phyloP scores from a whole-genome alignment of 2,113 vertebrate genomes.

The Semicossyphus pulcher region DNA sequence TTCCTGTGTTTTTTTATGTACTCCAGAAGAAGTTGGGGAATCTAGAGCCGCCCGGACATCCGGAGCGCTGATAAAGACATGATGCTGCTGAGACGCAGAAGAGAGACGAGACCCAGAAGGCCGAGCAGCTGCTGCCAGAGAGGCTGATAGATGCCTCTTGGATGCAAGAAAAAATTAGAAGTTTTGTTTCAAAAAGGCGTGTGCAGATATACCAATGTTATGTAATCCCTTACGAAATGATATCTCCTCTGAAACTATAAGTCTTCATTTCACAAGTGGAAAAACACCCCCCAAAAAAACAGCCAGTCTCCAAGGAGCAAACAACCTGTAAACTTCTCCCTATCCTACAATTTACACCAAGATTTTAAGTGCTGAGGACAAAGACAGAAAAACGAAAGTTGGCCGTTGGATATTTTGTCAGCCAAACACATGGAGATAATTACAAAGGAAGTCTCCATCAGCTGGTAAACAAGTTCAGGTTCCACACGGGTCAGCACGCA shows the following conservation, averaged over 20 bases:
- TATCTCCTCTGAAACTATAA: slow-evolving; percentile 1
- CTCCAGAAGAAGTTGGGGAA: slow-evolving; percentile 43
- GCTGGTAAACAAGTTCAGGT: slow-evolving; percentile 9
- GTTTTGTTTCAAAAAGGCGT: slow-evolving; percentile 4
- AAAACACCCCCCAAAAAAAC: background rate
- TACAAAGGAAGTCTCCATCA: slow-evolving; percentile 28
- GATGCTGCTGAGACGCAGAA: slow-evolving; percentile 31
- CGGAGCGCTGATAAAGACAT: slow-evolving; percentile 12
- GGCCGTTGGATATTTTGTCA: slow-evolving; percentile 15
- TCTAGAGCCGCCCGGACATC: slow-evolving; percentile 21
- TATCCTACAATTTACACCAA: slow-evolving; percentile 9
- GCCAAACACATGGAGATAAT: slow-evolving; percentile 47
- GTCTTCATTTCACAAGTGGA: background rate
- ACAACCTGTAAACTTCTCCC: background rate
- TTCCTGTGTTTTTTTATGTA: slow-evolving; percentile 45
- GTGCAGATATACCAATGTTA: background rate
- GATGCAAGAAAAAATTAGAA: slow-evolving; percentile 28
- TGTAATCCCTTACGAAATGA: background rate
- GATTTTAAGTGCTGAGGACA: background rate
- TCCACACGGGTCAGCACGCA: background rate
- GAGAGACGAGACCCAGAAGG: slow-evolving; percentile 11
- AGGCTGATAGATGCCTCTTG: slow-evolving; percentile 52
- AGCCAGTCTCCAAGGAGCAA: background rate
- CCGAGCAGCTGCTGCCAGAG: slow-evolving; percentile 43
- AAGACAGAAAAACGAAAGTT: background rate